These are phyloP conservation scores for Poeciliopsis turneri DNA, from an alignment of 2,797 vertebrate genomes.

Conservation along the genomic window DNA sequence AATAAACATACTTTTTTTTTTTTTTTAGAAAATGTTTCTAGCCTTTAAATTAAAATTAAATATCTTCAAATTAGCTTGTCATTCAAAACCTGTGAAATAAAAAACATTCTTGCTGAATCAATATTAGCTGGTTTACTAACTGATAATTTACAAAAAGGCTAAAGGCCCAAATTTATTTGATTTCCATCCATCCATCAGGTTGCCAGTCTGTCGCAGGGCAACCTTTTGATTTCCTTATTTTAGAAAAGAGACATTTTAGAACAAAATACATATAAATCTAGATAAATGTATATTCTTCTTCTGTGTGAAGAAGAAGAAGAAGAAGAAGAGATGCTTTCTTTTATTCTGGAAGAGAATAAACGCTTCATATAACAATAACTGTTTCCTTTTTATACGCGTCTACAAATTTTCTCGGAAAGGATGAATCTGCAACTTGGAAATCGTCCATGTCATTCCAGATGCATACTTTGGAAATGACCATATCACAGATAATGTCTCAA, in stretches of 20 bases:
- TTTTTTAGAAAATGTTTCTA: not conserved
- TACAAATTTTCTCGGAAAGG: constrained; percentile 4
- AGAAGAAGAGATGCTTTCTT: not conserved
- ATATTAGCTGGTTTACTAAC: not conserved
- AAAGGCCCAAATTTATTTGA: not conserved
- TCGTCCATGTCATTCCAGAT: constrained; percentile 33
- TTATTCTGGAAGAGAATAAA: not conserved
- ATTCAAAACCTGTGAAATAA: not conserved
- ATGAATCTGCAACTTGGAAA: constrained; percentile 19
- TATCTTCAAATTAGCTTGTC: not conserved
- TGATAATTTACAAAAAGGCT: not conserved
- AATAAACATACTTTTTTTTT: not conserved
- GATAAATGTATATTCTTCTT: not conserved
- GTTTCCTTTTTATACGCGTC: constrained; percentile 18
- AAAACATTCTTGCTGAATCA: not conserved
- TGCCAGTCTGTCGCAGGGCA: too few relatives aligned
- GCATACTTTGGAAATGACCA: constrained; percentile 40
- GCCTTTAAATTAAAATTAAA: not conserved
- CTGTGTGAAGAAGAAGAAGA: not conserved
- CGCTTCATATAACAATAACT: constrained; percentile 5
- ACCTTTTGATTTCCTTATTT: not conserved
- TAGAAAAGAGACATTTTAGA: not conserved
- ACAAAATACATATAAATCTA: not conserved
- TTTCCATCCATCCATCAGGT: not conserved
- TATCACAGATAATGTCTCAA: constrained; percentile 35